phyloP scores from a whole-genome alignment of 1,140 invertebrate species.

The honey bee (Apis mellifera) region Amel_HAv3.1 CM009940.2:11636501-11637000 shows the following conservation, averaged over 20 bases:
- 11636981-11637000: background rate
- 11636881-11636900: constrained; percentile 58
- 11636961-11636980: constrained; percentile 8
- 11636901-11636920: background rate
- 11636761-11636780: constrained; percentile 36
- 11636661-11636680: background rate
- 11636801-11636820: constrained; percentile 63
- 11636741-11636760: constrained; percentile 59
- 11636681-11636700: constrained; percentile 25
- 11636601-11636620: background rate
- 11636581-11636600: constrained; percentile 19
- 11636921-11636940: background rate
- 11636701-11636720: background rate
- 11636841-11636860: constrained; percentile 61
- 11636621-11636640: background rate
- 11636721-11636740: background rate
- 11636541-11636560: background rate
- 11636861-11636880: constrained; percentile 63
- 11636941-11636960: constrained; percentile 5
- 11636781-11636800: constrained; percentile 59
- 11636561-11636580: background rate
- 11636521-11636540: background rate
- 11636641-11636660: background rate
- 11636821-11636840: constrained; percentile 52
- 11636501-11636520: constrained; percentile 2